Evolutionary conservation across 23 tunicate genomes (phyloP), one percentile per base, ranked within the genome.

Genomic region (Corella eumyota): DNA sequence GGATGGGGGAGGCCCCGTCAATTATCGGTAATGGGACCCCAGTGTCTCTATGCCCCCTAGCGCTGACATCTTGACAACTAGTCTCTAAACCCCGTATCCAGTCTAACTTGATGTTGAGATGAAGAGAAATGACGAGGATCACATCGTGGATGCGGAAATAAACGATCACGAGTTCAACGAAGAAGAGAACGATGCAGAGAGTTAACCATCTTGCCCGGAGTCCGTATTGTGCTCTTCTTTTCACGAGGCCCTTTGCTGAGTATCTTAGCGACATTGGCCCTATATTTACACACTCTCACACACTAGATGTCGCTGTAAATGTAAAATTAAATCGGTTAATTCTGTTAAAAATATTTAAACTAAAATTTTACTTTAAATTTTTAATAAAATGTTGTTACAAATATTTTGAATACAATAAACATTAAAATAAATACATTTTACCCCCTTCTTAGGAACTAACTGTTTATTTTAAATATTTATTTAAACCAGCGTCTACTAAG

Each of bases 101-200:
- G 44, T 77, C 85, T 6, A 77, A 45, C 36, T 77, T 77, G 13
- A 77, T 77, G 64, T 77, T 77, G n/a, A 77, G 61, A 61, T 77
- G 85, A 45, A 77, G 56, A 17, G 85, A 77, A 1, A 77, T 62
- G 36, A 77, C 85, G 45, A 77, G 46, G 5, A 77, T 77, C 13
- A 77, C 85, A 47, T 77, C 85, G 56, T 77, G 85, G 25, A 77
- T 77, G 53, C 75, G 75, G 61, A 77, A 68, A 40, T 77, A 77
- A 21, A 68, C 70, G 3, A 77, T 26, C 25, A 77, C 69, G 22
- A 68, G 64, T 36, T 56, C 65, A 19, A 68, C 29, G 40, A 67
- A 44, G 26, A 68, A 61, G 29, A 68, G 28, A 25, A 68, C 17
- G 25, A 68, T 4, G 29, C 55, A 77, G 13, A 77, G 64, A 17